Evolutionary conservation across 2,888 invertebrate species (phyloP).

Genomic region (Eilema depressum): DNA sequence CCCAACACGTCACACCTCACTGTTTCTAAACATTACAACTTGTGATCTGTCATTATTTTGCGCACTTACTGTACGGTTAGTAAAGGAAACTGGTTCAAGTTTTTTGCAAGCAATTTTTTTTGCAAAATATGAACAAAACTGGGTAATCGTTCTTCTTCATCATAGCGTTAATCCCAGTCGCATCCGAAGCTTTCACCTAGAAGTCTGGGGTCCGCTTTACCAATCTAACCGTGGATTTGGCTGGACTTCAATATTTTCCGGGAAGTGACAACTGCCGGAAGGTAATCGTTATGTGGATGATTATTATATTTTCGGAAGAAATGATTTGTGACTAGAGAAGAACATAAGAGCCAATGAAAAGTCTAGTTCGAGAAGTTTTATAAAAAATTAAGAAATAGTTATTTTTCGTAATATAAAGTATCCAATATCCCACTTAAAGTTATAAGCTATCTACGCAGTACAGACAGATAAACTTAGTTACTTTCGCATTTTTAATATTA

Average conservation of each 20-base stretch:
- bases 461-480: background rate
- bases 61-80: slow-evolving; percentile 33
- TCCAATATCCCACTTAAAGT: background rate
- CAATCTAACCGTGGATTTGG: too few species aligned
- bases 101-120: background rate
- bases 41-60: slow-evolving; percentile 44
- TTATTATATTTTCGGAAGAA: too few species aligned
- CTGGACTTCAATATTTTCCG: too few species aligned
- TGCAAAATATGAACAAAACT: background rate
- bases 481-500: background rate
- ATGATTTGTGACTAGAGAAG: too few species aligned
- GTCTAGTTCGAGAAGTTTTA: too few species aligned
- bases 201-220: too few species aligned
- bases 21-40: slow-evolving; percentile 42
- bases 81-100: slow-evolving; percentile 20
- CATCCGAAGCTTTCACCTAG: too few species aligned
- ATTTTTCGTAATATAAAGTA: background rate
- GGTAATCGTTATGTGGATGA: too few species aligned
- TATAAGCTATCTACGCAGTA: background rate
- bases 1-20: slow-evolving; percentile 42
- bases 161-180: too few species aligned
- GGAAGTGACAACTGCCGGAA: too few species aligned
- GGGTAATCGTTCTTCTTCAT: background rate
- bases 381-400: too few species aligned
- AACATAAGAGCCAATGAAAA: too few species aligned